These are phyloP conservation scores for Tetranychus piercei DNA, from an alignment of 2,888 invertebrate genomes.

Conservation along the genomic window DNA sequence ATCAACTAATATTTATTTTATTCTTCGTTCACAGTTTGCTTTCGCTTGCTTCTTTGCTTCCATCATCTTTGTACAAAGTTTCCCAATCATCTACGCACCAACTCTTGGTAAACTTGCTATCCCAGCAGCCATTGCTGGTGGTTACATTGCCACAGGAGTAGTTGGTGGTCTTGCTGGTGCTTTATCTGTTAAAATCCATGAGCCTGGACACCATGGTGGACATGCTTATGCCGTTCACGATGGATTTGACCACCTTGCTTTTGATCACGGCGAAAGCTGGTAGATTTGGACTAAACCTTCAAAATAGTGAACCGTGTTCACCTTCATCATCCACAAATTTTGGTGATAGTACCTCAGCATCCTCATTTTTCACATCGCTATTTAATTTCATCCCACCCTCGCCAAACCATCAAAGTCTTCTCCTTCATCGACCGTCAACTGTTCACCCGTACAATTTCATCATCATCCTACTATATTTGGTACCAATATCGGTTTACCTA, in stretches of 20 bases:
- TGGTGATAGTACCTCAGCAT: neutral
- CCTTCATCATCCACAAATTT: neutral
- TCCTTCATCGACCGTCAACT: neutral
- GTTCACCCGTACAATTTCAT: neutral
- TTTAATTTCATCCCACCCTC: neutral
- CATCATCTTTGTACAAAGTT: neutral
- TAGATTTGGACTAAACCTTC: neutral
- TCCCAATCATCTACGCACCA: neutral
- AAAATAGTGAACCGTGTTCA: neutral
- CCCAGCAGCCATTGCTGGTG: conserved; percentile 7
- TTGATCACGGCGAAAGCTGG: neutral
- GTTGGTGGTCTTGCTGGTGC: conserved; percentile 10
- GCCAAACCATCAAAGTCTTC: neutral
- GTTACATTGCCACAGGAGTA: conserved; percentile 6
- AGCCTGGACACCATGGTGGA: neutral
- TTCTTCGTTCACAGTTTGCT: neutral
- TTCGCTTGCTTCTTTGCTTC: neutral
- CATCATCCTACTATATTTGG: neutral
- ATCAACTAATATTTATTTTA: neutral
- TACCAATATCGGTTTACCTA: neutral
- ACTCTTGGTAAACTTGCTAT: conserved; percentile 4
- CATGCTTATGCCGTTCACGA: conserved; percentile 6
- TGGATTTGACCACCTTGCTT: conserved; percentile 2
- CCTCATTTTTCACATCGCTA: neutral
- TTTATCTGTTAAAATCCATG: neutral